Evolutionary conservation across 2,797 vertebrate species (phyloP).

Genomic region (Pipistrellus pipistrellus): DNA sequence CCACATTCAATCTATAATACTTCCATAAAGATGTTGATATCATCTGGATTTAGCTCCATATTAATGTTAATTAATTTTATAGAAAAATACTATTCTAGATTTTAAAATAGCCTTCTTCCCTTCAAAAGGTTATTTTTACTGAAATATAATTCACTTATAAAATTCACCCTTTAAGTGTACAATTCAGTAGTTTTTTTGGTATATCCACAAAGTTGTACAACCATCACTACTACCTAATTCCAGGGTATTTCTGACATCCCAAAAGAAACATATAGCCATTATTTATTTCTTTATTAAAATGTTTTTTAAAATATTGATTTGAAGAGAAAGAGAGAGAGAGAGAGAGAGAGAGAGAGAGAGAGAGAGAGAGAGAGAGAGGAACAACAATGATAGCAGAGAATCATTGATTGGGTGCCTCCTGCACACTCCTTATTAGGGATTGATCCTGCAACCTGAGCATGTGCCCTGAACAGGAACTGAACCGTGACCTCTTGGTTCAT

Average conservation of each 20-base stretch:
- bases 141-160: not conserved
- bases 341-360: no score
- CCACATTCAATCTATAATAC: not conserved
- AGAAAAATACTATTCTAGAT: constrained; percentile 24
- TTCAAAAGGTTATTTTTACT: not conserved
- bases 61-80: not conserved
- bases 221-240: not conserved
- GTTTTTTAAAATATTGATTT: no score
- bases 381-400: no score
- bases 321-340: no score
- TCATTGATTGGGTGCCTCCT: no score
- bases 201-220: not conserved
- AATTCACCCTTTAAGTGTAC: not conserved
- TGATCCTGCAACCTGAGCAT: no score
- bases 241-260: not conserved
- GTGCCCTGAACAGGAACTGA: no score
- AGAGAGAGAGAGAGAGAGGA: no score
- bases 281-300: not conserved
- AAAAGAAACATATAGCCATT: not conserved
- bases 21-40: not conserved
- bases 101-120: not conserved
- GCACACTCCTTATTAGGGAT: no score
- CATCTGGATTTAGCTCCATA: not conserved
- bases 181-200: not conserved
- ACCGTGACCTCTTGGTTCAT: no score